Evolutionary conservation across 2,113 vertebrate species (phyloP).

Genomic region (Seriola quinqueradiata): DNA sequence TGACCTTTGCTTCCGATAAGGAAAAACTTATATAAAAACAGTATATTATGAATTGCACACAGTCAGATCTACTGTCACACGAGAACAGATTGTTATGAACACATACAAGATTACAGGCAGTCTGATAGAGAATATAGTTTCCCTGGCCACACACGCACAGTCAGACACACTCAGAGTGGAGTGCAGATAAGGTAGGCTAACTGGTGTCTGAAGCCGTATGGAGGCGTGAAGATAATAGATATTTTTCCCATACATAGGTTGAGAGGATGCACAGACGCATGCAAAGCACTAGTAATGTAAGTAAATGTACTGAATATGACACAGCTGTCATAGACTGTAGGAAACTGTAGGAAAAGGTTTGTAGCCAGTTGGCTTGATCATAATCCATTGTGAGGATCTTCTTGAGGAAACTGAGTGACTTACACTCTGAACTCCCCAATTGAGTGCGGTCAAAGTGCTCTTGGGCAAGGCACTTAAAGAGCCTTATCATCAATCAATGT

Average conservation of each 20-base stretch:
- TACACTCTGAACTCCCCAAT: background rate
- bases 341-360: background rate
- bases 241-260: conserved; percentile 1
- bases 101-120: background rate
- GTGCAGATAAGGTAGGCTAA: conserved; percentile 32
- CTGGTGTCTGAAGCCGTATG: conserved; percentile 10
- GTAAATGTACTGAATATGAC: background rate
- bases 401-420: background rate
- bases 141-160: background rate
- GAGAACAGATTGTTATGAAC: conserved; percentile 24
- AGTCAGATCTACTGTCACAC: conserved; percentile 16
- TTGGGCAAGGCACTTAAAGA: conserved; percentile 1
- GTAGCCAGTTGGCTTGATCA: background rate
- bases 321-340: background rate
- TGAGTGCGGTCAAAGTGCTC: background rate
- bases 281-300: background rate
- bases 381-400: background rate
- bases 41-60: conserved; percentile 2
- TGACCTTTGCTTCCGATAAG: background rate
- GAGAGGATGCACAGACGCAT: conserved; percentile 21
- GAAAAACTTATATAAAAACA: background rate
- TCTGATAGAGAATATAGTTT: conserved; percentile 29
- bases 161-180: conserved; percentile 13
- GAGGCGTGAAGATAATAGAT: conserved; percentile 12
- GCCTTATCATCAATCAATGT: background rate